Percentiles rank a stretch among this genome's conserved stretches.
phyloP scores from a whole-genome alignment of 1,140 invertebrate species.

The Listronotus bonariensis region DNA sequence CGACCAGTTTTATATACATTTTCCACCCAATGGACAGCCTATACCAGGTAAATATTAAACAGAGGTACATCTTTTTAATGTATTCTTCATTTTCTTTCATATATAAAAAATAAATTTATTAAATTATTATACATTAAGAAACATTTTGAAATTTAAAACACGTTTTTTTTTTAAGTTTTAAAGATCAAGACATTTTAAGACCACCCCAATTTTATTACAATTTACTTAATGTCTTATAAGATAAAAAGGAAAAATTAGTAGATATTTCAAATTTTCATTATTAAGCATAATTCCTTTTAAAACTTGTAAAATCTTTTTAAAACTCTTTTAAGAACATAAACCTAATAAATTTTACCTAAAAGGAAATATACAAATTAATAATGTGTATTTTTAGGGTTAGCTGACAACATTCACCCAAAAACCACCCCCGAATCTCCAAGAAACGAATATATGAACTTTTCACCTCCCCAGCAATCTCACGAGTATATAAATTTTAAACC shows the following conservation, averaged over 20 bases:
- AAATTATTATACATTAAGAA: too few relatives aligned
- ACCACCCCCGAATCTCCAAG: not conserved
- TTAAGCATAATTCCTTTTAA: too few relatives aligned
- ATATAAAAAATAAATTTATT: too few relatives aligned
- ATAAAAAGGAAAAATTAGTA: too few relatives aligned
- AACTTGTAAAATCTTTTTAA: too few relatives aligned
- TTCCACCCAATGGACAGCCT: slow-evolving; percentile 60
- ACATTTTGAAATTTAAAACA: too few relatives aligned
- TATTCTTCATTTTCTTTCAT: too few relatives aligned
- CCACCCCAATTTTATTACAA: too few relatives aligned
- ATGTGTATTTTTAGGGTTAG: slow-evolving; percentile 16
- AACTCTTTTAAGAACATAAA: not conserved
- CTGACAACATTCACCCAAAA: slow-evolving; percentile 3
- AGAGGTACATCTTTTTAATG: not conserved
- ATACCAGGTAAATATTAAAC: slow-evolving; percentile 51
- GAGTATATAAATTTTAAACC: slow-evolving; percentile 42
- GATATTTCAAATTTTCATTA: too few relatives aligned
- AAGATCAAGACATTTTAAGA: too few relatives aligned
- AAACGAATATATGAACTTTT: slow-evolving; percentile 39
- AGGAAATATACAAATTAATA: not conserved
- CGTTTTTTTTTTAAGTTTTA: too few relatives aligned
- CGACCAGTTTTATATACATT: slow-evolving; percentile 59
- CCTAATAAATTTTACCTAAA: slow-evolving; percentile 1
- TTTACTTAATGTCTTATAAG: too few relatives aligned
- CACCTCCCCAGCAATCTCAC: slow-evolving; percentile 21